Base-by-base conservation (phyloP, 2,797 vertebrate species). In the Erethizon dorsatum region DNA sequence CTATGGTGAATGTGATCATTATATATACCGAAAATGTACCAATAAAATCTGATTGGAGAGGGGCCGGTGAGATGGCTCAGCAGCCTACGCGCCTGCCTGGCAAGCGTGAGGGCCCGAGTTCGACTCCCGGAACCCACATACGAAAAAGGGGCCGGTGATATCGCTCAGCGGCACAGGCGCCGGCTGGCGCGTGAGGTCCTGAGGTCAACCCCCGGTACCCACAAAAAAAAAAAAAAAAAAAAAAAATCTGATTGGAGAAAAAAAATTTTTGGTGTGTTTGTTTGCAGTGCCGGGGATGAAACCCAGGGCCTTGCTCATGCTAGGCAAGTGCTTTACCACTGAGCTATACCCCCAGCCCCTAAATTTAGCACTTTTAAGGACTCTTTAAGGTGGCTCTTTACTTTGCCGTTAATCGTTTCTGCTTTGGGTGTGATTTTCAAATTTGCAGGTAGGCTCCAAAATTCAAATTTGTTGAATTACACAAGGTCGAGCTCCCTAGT, bases 371-470 rank as follows among this genome's bases (percentile, higher is more conserved):
- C 67, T 87, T 95, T 87, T 8, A 88, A 65, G 54, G n/a, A 41
- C 69, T 85, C 57, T 89, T 88, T 79, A 86, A 85, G n/a, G 69
- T 75, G 18, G 8, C 50, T 84, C 54, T 91, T 96, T 54, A 57
- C 17, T 67, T 78, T 79, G 41, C 18, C 18, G 4, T 80, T 93
- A 47, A 73, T 77, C 47, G 61, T 82, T 88, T 59, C 33, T 83
- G 47, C 59, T 92, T 91, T 31, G 57, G 2, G 47, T 69, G 13
- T 45, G 37, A 94, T 82, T 95, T 87, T 82, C 77, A 80, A 87
- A 88, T 93, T 83, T 87, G 20, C 15, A 75, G 57, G 33, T 96
- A 83, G 45, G 33, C 94, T 93, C 15, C n/a, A 45, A 96, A 97
- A 84, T 93, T 92, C 61, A 37, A 91, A 47, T 84, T 73, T 83